Conservation (phyloP, 2,797 vertebrate species). For the Psittacula echo region DNA sequence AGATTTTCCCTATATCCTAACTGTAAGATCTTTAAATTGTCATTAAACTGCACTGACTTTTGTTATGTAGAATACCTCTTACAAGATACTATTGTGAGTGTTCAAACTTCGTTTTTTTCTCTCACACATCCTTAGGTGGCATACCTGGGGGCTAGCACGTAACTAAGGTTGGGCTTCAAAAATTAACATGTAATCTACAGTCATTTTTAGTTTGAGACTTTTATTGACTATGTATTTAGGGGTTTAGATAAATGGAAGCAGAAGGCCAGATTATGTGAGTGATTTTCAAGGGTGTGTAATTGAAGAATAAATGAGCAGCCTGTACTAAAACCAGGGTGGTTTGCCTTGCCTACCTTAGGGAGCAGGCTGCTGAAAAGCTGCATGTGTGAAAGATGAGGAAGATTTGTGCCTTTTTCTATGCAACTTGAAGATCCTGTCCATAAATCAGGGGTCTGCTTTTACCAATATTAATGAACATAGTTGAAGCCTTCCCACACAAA, state of each 20-base stretch:
- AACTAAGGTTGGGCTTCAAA: neutral
- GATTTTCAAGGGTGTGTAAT: neutral
- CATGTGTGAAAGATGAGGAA: neutral
- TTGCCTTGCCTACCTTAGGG: neutral
- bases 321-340: neutral
- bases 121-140: rapidly evolving
- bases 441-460: neutral
- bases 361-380: neutral
- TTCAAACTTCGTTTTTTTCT: neutral
- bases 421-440: neutral
- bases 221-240: neutral
- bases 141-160: neutral
- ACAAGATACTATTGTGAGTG: neutral
- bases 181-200: neutral
- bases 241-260: neutral
- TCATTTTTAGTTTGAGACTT: neutral
- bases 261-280: neutral
- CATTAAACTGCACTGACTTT: neutral
- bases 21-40: neutral
- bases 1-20: neutral
- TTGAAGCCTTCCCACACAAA: neutral
- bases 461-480: neutral
- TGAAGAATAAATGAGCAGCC: neutral
- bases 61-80: neutral
- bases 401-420: neutral